phyloP scores from a whole-genome alignment of 2,888 invertebrate genomes.

The Ectobius pallidus region DNA sequence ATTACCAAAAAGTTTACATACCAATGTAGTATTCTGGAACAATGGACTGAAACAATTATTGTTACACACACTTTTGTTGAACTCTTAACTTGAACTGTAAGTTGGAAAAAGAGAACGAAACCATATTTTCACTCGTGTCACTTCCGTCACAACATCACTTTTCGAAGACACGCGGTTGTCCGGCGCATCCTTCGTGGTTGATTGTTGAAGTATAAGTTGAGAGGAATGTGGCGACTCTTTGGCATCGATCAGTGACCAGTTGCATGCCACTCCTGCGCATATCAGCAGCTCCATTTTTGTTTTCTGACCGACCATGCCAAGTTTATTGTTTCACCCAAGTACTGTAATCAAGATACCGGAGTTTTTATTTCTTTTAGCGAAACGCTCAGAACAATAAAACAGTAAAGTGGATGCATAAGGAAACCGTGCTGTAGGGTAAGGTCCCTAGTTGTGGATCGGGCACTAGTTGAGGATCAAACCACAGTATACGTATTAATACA shows the following conservation, averaged over 20 bases:
- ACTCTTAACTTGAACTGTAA: background rate
- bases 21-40: too few relatives aligned
- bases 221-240: background rate
- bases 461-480: too few relatives aligned
- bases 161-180: background rate
- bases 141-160: background rate
- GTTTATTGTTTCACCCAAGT: background rate
- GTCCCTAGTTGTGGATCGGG: too few relatives aligned
- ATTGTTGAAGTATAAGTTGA: background rate
- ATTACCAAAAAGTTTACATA: too few relatives aligned
- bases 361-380: too few relatives aligned
- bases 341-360: too few relatives aligned
- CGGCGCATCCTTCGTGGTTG: background rate
- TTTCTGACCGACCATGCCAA: background rate
- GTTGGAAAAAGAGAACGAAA: background rate
- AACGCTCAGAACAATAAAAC: too few relatives aligned
- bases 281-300: background rate
- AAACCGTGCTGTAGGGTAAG: too few relatives aligned
- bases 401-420: too few relatives aligned
- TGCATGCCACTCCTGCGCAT: background rate
- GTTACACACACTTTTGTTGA: background rate
- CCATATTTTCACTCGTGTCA: background rate
- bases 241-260: conserved; percentile 8
- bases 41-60: background rate
- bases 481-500: too few relatives aligned